Evolutionary conservation across 2,888 invertebrate genomes (phyloP), one percentile per base, ranked within the genome.

Genomic region (Apamea sordens): DNA sequence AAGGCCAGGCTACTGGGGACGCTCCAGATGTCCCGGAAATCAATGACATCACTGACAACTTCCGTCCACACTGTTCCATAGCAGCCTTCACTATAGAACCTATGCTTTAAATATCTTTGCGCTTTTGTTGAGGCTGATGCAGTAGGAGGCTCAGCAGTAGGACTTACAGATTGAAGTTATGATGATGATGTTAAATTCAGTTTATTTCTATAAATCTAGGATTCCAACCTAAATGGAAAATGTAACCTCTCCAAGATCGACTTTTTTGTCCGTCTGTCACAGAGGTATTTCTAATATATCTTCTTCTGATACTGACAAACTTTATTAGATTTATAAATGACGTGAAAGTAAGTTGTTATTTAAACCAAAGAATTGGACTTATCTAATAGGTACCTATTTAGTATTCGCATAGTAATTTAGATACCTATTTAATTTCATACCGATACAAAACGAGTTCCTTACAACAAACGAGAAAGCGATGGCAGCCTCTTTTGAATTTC

Each of bases 401-500:
- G 44, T 73, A 79, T 83, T 79, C 70, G 64, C 59, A 69, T 69
- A 70, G 32, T 80, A 80, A 82, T 73, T 68, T 44, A 63, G 77
- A 78, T 41, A 64, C 64, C 50, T 71, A 56, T 75, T 80, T 82
- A 76, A 86, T 79, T 83, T 86, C 65, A 72, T 76, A 71, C 72
- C 71, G 82, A 79, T 78, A 84, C 85, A 86, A 86, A 91, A 90
- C 85, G 89, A 90, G 91, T 92, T 90, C 89, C 89, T 91, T 90
- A 89, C 90, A 91, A 90, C 89, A 90, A 92, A 93, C 90, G 89
- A 90, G 91, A 92, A 92, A 92, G 89, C 92, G 90, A 93, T 92
- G 91, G 90, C 89, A 79, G 87, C 90, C 92, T 93, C 90, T 90
- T 94, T 92, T 93, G 94, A 93, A 94, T 94, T 94, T 92, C 92